phyloP scores from a whole-genome alignment of 1,140 invertebrate species.

The Laupala kohalensis region DNA sequence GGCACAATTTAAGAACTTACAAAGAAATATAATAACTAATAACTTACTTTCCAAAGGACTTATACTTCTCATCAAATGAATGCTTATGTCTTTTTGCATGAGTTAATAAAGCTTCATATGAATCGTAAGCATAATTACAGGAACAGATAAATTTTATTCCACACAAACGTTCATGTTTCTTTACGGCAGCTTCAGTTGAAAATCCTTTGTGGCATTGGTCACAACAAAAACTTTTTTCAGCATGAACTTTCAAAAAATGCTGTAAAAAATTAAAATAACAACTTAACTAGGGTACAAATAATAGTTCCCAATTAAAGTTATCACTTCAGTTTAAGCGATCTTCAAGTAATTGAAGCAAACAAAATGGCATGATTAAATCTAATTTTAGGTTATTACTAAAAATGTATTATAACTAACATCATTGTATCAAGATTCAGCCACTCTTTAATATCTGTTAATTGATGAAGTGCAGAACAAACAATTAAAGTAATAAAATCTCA shows the following conservation, averaged over 20 bases:
- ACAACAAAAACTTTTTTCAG: slow-evolving; percentile 38
- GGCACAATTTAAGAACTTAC: slow-evolving; percentile 15
- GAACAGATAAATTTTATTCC: slow-evolving; percentile 35
- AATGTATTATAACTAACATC: no score
- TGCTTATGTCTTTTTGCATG: slow-evolving; percentile 40
- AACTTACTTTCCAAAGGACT: slow-evolving; percentile 26
- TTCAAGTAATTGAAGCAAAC: no score
- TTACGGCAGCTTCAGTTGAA: slow-evolving; percentile 32
- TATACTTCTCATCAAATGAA: slow-evolving; percentile 21
- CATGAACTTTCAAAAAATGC: slow-evolving; percentile 48
- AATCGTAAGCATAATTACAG: slow-evolving; percentile 35
- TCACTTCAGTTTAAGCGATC: no score
- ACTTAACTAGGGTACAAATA: no score
- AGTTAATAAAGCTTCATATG: slow-evolving; percentile 40
- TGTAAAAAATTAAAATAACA: slow-evolving; percentile 28
- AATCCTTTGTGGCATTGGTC: slow-evolving; percentile 39
- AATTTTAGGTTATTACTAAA: no score
- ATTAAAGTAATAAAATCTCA: no score
- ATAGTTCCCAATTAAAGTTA: no score
- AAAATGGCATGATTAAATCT: no score
- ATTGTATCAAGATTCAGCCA: no score
- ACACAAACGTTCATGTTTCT: slow-evolving; percentile 35
- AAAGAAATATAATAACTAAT: neutral
- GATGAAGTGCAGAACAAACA: no score
- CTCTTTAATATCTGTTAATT: no score